Evolutionary conservation across 2,888 invertebrate genomes (phyloP), one percentile per base, ranked within the genome.

Genomic region (Pantelozetes paolii): DNA sequence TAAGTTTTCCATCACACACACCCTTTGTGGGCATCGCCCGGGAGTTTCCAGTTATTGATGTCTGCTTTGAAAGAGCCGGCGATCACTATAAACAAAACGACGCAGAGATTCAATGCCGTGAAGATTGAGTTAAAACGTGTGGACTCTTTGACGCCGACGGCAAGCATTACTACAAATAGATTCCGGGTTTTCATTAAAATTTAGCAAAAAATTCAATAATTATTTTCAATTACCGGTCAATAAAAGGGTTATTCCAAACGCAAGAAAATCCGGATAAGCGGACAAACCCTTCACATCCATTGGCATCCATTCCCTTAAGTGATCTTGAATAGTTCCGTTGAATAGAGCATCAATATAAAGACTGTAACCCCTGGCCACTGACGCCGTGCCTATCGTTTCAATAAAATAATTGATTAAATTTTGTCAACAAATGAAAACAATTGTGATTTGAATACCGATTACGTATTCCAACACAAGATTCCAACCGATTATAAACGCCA

Each of bases 91-190:
- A 91, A 88, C 8, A 86, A 78, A 42, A 97, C 90, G 0, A 95
- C 93, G 0, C 87, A 78, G 77, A 97, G 82, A 84, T 98, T 97
- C 23, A 97, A 85, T 0, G 86, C 85, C 0, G 96, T 97, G 82
- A 97, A 96, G 62, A 94, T 84, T 81, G 94, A 97, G 84, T 97
- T 97, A 76, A 96, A 83, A 71, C 88, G 86, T 2, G 94, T 90
- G 0, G 94, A 94, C 82, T 94, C 92, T 80, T 91, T 93, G 54
- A 92, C 90, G 0, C 95, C 94, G 77, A 92, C 87, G 0, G 91
- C 90, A 28, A 86, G 80, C 48, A 78, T 74, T 8, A 77, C 77
- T 78, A 36, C 18, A 32, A 72, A 2, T 11, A 9, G n/a, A n/a
- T n/a, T n/a, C n/a, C n/a, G n/a, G n/a, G n/a, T n/a, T 23, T 20